Conservation (phyloP, 2,113 vertebrate species). For the Chlamydotis undulata region DNA sequence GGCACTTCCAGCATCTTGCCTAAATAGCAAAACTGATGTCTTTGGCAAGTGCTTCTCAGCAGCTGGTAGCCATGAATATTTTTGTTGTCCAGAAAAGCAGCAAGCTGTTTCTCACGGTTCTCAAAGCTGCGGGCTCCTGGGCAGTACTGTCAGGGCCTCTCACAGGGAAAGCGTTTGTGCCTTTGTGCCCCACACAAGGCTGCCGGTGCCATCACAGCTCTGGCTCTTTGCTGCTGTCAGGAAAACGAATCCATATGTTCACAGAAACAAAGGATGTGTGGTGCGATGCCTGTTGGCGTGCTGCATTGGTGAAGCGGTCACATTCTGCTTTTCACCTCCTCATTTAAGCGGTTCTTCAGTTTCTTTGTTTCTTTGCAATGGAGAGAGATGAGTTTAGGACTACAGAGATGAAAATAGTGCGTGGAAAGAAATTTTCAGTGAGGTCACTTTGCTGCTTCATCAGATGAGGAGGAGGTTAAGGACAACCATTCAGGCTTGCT, state of each 20-base stretch:
- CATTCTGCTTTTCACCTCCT: not conserved
- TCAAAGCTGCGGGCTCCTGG: not conserved
- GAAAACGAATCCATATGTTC: not conserved
- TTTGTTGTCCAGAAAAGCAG: slow-evolving; percentile 2
- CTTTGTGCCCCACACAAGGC: not conserved
- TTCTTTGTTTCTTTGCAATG: not conserved
- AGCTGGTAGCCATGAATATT: not conserved
- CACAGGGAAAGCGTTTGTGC: not conserved
- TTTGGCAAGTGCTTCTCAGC: not conserved
- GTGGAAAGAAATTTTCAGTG: not conserved
- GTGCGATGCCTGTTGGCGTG: not conserved
- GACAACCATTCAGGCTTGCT: not conserved
- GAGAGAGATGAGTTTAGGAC: not conserved
- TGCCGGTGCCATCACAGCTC: not conserved
- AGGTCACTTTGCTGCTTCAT: not conserved
- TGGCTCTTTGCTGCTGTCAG: not conserved
- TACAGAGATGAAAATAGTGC: not conserved
- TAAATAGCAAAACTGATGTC: not conserved
- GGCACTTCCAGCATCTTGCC: not conserved
- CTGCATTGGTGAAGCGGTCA: not conserved
- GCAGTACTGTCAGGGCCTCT: not conserved
- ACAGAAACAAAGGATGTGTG: not conserved
- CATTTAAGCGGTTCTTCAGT: not conserved
- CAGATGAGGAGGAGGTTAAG: not conserved
- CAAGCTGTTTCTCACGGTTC: not conserved